These are phyloP conservation scores for Numida meleagris DNA, from an alignment of 2,113 vertebrate species.

Conservation along the genomic window DNA sequence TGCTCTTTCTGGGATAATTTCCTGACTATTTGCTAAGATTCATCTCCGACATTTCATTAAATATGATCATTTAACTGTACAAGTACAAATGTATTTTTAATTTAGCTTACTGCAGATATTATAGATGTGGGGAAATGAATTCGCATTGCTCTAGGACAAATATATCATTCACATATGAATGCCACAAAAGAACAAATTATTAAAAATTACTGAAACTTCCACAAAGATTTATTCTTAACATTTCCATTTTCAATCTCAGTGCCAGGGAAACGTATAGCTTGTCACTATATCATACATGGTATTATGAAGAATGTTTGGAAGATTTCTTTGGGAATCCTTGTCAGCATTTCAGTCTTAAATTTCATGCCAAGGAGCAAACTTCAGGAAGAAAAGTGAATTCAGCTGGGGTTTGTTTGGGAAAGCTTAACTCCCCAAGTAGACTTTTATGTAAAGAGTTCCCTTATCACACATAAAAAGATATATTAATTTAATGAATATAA, in stretches of 20 bases:
- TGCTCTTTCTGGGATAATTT: conserved; percentile 84
- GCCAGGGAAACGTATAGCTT: conserved; percentile 72
- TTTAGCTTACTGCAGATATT: conserved; percentile 88
- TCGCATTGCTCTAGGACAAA: conserved; percentile 86
- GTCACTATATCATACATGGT: conserved; percentile 68
- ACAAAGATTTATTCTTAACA: conserved; percentile 85
- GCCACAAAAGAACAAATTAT: conserved; percentile 85
- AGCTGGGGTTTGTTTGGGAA: not conserved
- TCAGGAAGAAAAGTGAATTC: not conserved
- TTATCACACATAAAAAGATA: not conserved
- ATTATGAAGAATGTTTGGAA: conserved; percentile 63
- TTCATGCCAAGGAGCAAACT: conserved; percentile 6
- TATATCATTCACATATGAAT: conserved; percentile 83
- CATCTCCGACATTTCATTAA: conserved; percentile 90
- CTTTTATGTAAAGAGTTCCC: not conserved
- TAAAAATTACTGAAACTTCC: conserved; percentile 88
- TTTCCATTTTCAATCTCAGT: conserved; percentile 77
- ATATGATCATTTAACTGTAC: conserved; percentile 91
- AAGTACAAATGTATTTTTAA: conserved; percentile 91
- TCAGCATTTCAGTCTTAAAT: conserved; percentile 42
- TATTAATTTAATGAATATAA: not conserved
- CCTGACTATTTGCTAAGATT: conserved; percentile 87
- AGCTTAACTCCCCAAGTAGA: not conserved
- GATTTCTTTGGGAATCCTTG: conserved; percentile 55
- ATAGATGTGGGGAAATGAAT: conserved; percentile 87